phyloP scores from a whole-genome alignment of 2,113 vertebrate species.

The Eretmochelys imbricata region DNA sequence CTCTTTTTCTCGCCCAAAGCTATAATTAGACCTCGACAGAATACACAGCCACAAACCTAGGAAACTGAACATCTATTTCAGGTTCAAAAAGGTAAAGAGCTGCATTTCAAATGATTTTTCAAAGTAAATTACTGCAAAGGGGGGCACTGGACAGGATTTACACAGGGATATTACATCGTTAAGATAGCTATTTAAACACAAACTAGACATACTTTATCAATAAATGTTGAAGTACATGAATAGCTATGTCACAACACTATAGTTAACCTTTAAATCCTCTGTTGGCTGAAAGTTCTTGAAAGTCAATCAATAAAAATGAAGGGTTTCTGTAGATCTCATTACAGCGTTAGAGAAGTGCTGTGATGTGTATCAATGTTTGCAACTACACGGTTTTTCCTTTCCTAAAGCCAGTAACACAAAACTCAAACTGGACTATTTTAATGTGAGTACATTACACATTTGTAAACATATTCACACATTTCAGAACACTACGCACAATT shows the following conservation, averaged over 20 bases:
- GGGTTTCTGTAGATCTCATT: neutral
- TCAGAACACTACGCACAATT: neutral
- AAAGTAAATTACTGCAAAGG: neutral
- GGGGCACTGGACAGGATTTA: neutral
- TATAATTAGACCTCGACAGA: rapidly evolving
- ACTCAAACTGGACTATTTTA: neutral
- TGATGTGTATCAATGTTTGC: neutral
- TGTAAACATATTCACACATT: neutral
- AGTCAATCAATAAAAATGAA: constrained; percentile 17
- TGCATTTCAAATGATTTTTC: neutral
- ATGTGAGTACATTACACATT: neutral
- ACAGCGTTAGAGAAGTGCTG: neutral
- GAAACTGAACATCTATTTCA: neutral
- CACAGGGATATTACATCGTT: neutral
- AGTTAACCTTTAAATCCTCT: neutral
- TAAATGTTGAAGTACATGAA: neutral
- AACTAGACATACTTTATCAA: neutral
- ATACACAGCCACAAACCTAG: neutral
- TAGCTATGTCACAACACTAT: neutral
- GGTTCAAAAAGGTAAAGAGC: neutral
- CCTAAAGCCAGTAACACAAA: neutral
- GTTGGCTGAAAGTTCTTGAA: neutral
- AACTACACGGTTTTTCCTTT: neutral
- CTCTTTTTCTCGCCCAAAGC: neutral
- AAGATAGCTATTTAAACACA: neutral